Evolutionary conservation across 2,797 vertebrate genomes (phyloP).

Genomic region (Gallinago solitaria): DNA sequence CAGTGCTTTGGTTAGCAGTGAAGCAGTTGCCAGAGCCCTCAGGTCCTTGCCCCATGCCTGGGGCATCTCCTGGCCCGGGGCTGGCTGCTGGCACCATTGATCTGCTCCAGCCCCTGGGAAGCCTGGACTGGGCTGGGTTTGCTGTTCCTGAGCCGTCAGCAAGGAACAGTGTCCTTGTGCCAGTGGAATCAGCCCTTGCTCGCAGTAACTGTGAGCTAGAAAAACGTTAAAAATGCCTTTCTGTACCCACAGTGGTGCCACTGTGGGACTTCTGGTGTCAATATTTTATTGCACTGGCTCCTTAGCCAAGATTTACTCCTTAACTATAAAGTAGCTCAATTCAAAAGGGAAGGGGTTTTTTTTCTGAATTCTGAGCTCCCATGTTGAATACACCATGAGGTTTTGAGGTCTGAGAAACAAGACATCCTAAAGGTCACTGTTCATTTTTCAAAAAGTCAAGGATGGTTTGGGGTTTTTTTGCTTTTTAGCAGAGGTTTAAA

Average conservation of each 20-base stretch:
- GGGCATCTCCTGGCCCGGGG: neutral
- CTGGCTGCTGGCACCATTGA: neutral
- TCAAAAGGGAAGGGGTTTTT: neutral
- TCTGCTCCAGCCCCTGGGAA: neutral
- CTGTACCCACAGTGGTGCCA: neutral
- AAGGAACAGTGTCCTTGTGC: neutral
- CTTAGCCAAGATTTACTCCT: neutral
- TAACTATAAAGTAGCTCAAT: neutral
- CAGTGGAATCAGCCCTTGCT: neutral
- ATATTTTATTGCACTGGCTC: neutral
- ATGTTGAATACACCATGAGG: neutral
- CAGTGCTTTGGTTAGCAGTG: neutral
- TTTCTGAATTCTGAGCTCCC: neutral
- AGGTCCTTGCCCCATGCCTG: neutral
- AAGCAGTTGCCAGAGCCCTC: neutral
- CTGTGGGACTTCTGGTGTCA: neutral
- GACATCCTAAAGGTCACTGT: neutral
- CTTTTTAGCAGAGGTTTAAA: neutral
- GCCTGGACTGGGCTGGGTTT: rapidly evolving
- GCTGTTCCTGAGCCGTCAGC: neutral
- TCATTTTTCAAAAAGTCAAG: neutral
- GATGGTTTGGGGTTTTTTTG: neutral
- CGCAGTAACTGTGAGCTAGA: neutral
- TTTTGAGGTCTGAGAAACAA: neutral
- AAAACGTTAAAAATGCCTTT: neutral